Evolutionary conservation across 2,113 vertebrate species (phyloP).

Genomic region (Triplophysa rosa): DNA sequence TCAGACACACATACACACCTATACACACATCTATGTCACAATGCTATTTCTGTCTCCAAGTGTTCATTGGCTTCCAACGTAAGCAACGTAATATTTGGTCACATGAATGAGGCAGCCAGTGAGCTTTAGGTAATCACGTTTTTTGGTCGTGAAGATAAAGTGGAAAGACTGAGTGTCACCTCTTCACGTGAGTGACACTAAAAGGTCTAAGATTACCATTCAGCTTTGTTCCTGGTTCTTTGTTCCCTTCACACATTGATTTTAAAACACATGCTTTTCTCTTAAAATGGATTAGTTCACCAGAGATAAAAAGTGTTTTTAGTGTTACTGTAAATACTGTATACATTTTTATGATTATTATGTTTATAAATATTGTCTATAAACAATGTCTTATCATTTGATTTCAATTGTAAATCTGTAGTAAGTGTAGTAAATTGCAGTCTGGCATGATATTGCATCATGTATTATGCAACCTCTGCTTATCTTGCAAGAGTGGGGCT

Average conservation of each 20-base stretch:
- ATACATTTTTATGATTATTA: too few species aligned
- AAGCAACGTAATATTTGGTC: slow-evolving; percentile 19
- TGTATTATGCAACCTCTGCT: background rate
- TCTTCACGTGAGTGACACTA: background rate
- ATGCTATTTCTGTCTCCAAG: slow-evolving; percentile 26
- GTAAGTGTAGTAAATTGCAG: background rate
- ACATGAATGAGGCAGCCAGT: slow-evolving; percentile 5
- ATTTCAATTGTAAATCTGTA: background rate
- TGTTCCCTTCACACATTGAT: background rate
- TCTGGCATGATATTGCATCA: background rate
- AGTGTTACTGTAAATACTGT: too few species aligned
- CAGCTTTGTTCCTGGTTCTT: background rate
- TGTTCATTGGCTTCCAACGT: background rate
- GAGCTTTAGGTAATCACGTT: slow-evolving; percentile 1
- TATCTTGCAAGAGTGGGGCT: slow-evolving; percentile 4
- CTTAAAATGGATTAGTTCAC: too few species aligned
- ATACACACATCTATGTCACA: slow-evolving; percentile 4
- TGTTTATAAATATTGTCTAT: too few species aligned
- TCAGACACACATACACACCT: background rate
- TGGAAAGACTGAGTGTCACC: background rate
- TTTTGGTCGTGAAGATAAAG: background rate
- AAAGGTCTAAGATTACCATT: background rate
- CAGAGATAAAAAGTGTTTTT: too few species aligned
- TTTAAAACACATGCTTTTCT: background rate
- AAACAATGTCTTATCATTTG: background rate